Base-by-base conservation (phyloP, 2,888 invertebrate species). In the Drosophila imparisetae region DNA sequence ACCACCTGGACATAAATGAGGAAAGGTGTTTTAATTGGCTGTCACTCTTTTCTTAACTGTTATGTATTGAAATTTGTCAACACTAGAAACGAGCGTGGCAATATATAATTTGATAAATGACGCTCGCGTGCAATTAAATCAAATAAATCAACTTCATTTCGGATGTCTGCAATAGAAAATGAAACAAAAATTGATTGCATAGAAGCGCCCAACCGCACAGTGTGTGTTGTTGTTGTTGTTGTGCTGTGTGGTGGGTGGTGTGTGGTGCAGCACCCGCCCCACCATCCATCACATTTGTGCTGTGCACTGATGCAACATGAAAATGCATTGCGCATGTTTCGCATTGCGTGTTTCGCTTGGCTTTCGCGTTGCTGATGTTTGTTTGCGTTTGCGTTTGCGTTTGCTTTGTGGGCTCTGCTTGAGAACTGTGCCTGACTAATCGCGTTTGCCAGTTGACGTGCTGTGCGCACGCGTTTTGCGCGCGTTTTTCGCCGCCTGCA, bases 301-400 rank as follows among this genome's bases (percentile, higher is more conserved):
- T 71, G 55, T 74, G 66, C 74, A 83, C 72, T 83, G 83, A 76
- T 86, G 84, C 84, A 83, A 74, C 67, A 50, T 75, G 69, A 66
- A 74, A 83, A 74, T 84, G 82, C 84, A 84, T 81, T 83, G 86
- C 86, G 79, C 86, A 81, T 81, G 74, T 65, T 78, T 69, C 48
- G 71, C 71, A 72, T 84, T 84, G 86, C 86, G 78, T 80, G 83
- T 83, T 80, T 70, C 58, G 61, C 62, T 72, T 53, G 49, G 42
- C 34, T 34, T 55, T 57, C 21, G 24, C 36, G 32, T 34, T 42
- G 55, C 34, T 21, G 45, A 10, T 36, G 63, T 49, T 45, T 55
- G 29, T 48, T 49, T 21, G 27, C 21, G 13, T n/a, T 29, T 61
- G 52, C 40, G 11, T 55, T 54, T 53, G 42, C 27, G 18, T 34